Evolutionary conservation across 2,888 invertebrate genomes (phyloP).

Genomic region (Lithophane semibrunnea): DNA sequence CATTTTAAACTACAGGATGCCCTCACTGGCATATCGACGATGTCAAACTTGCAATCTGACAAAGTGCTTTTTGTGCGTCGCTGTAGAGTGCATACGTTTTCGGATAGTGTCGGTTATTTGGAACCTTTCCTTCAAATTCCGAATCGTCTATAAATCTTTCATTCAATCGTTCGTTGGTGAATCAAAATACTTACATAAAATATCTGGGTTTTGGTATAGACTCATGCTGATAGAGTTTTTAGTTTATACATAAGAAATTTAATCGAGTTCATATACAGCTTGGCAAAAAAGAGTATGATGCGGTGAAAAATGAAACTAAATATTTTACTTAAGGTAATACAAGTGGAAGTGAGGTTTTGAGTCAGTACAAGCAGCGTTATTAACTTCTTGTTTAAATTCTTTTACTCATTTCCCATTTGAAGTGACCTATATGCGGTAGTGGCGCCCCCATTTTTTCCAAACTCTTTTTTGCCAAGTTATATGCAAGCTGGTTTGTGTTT

Average conservation of each 20-base stretch:
- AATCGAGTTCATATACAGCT: not conserved
- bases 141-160: not conserved
- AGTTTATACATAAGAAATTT: not conserved
- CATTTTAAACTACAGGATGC: constrained; percentile 20
- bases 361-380: no score
- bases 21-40: constrained; percentile 55
- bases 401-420: no score
- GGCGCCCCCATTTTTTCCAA: no score
- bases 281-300: no score
- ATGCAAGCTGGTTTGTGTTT: not conserved
- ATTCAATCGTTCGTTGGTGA: not conserved
- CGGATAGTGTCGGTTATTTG: no score
- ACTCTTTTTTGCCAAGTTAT: no score
- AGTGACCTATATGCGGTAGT: no score
- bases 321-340: no score
- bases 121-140: no score
- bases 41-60: constrained; percentile 51
- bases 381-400: no score
- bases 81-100: constrained; percentile 33
- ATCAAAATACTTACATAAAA: not conserved
- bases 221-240: not conserved
- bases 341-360: no score
- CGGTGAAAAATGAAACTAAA: no score
- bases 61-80: constrained; percentile 52
- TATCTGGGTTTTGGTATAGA: not conserved